These are phyloP conservation scores for Taxidea taxus DNA, from an alignment of 2,113 vertebrate species.

Conservation along the genomic window DNA sequence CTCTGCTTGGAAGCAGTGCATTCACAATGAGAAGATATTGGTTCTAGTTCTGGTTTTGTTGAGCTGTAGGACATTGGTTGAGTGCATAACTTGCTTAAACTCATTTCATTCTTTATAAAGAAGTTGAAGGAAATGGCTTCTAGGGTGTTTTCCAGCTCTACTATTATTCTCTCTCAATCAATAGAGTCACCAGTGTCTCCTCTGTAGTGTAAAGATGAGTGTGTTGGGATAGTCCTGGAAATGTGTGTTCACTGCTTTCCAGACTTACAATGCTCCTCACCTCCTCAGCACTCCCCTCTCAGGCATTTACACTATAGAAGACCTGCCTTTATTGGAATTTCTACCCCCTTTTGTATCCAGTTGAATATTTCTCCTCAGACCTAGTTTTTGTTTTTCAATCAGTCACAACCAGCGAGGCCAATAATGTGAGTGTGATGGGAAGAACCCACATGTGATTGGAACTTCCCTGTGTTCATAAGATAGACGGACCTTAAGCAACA, in stretches of 20 bases:
- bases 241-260: neutral
- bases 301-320: neutral
- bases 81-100: neutral
- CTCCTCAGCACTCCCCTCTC: no score
- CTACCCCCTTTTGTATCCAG: neutral
- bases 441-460: neutral
- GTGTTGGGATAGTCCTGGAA: neutral
- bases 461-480: neutral
- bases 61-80: neutral
- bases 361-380: neutral
- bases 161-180: neutral
- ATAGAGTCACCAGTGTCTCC: neutral
- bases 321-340: neutral
- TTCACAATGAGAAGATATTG: neutral
- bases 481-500: neutral
- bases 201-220: neutral
- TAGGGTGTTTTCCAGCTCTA: neutral
- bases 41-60: neutral
- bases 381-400: neutral
- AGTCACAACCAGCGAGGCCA: neutral
- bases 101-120: neutral
- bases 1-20: neutral
- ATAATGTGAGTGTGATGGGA: neutral
- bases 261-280: fast-evolving
- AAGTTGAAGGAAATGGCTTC: neutral